Evolutionary conservation across 2,113 vertebrate species (phyloP).

Genomic region (Tragelaphus buxtoni): DNA sequence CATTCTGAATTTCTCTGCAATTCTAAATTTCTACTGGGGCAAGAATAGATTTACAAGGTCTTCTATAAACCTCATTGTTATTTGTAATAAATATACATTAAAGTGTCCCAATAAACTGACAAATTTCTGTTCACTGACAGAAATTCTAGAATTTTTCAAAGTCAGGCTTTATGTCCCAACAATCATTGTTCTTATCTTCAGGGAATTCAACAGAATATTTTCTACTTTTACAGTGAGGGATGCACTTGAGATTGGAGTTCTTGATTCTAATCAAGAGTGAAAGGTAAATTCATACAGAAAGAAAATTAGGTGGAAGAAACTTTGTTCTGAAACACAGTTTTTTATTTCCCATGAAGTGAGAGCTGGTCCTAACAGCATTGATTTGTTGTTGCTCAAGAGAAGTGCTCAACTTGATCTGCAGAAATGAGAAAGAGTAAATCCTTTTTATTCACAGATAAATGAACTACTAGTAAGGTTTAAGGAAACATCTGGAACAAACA

Average conservation of each 20-base stretch:
- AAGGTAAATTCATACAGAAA: not conserved
- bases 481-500: not conserved
- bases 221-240: not conserved
- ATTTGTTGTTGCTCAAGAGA: not conserved
- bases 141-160: slow-evolving; percentile 31
- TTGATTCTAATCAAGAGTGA: not conserved
- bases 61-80: not conserved
- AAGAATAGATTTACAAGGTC: not conserved
- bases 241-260: not conserved
- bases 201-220: not conserved
- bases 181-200: not conserved
- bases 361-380: not conserved
- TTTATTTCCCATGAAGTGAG: not conserved
- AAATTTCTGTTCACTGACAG: not conserved
- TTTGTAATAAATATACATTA: not conserved
- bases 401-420: not conserved
- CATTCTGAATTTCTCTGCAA: not conserved
- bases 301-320: not conserved
- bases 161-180: not conserved
- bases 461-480: not conserved
- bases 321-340: not conserved
- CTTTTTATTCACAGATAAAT: not conserved
- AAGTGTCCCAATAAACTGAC: not conserved
- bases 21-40: not conserved
- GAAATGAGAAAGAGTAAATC: not conserved